Conservation (phyloP, 2,888 invertebrate genomes). For the Drosophila neotestacea region DNA sequence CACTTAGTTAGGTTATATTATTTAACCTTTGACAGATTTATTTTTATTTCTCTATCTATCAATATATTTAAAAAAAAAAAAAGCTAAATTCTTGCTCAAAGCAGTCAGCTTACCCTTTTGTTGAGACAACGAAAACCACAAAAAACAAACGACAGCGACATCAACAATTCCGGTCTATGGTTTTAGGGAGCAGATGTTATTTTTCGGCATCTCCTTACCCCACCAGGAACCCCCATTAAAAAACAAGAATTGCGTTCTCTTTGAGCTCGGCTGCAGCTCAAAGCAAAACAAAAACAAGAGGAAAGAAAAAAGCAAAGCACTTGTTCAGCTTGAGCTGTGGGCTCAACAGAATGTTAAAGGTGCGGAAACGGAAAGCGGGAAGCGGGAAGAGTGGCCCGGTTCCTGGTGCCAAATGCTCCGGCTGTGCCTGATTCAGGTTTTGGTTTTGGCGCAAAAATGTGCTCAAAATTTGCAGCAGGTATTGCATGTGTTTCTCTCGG, state of each 20-base stretch:
- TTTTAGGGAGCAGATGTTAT: constrained; percentile 76
- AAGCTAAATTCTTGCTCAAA: neutral
- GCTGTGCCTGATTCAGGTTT: constrained; percentile 72
- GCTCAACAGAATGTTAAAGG: constrained; percentile 62
- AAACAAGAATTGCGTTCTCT: constrained; percentile 41
- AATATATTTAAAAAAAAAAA: neutral
- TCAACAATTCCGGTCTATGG: constrained; percentile 64
- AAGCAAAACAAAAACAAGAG: constrained; percentile 41
- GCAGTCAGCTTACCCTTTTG: neutral
- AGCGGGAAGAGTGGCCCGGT: constrained; percentile 6
- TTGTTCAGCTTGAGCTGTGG: constrained; percentile 63
- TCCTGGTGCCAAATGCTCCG: constrained; percentile 26
- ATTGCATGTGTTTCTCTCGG: constrained; percentile 24
- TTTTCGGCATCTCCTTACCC: constrained; percentile 48
- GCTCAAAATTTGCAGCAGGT: constrained; percentile 74
- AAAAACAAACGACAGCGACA: constrained; percentile 2
- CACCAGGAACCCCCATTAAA: neutral
- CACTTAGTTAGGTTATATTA: neutral
- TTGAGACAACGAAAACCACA: constrained; percentile 27
- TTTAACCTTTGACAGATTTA: neutral
- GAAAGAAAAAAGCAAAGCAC: constrained; percentile 65
- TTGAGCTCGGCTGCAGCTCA: constrained; percentile 49
- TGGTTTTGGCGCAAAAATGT: constrained; percentile 74
- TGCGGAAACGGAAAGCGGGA: constrained; percentile 40
- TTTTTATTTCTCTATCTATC: neutral